Conservation (phyloP, 2,113 vertebrate species). For the Pteruthius melanotis region DNA sequence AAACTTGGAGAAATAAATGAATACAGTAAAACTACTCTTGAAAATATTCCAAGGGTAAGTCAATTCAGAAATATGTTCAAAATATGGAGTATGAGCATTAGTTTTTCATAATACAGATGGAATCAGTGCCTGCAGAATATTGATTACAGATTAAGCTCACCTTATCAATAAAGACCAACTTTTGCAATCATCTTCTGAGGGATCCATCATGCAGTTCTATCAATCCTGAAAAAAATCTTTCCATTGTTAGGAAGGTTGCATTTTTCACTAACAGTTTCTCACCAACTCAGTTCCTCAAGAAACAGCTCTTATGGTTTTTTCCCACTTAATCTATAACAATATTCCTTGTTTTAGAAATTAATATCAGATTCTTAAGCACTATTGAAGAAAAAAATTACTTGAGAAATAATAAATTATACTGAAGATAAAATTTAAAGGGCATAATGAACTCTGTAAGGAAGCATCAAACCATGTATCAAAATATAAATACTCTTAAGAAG, state of each 20-base stretch:
- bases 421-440: neutral
- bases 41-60: constrained; percentile 24
- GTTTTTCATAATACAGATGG: neutral
- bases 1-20: neutral
- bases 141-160: neutral
- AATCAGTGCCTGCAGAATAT: neutral
- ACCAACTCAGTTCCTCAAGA: neutral
- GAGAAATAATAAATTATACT: neutral
- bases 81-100: neutral
- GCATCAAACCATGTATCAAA: neutral
- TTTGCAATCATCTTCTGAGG: neutral
- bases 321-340: neutral
- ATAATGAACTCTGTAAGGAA: neutral
- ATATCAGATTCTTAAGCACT: neutral
- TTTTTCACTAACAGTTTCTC: neutral
- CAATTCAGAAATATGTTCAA: constrained; percentile 12
- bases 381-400: neutral
- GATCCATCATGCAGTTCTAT: neutral
- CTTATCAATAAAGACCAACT: neutral
- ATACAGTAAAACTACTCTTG: constrained; percentile 23
- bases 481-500: neutral
- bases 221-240: neutral
- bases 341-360: neutral
- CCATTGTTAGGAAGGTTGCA: neutral
- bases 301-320: neutral